Evolutionary conservation across 2,888 invertebrate species (phyloP), one percentile per base, ranked within the genome.

Genomic region (Hermaeophaga mercurialis): DNA sequence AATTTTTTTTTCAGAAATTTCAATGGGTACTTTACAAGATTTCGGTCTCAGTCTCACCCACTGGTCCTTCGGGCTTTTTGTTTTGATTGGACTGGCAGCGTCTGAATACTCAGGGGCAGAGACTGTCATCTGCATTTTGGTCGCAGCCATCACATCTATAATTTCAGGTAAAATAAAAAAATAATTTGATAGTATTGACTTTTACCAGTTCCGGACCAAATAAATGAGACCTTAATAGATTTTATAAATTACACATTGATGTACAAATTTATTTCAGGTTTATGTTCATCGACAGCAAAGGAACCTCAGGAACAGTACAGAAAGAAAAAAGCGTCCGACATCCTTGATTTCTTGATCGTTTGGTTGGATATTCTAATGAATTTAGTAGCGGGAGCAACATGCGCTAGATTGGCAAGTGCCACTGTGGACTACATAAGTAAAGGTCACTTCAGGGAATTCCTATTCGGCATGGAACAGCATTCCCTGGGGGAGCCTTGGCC

Each of bases 401-500:
- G 84, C 64, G 84, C 85, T 8, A 77, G 85, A 59, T 80, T 84
- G 12, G 79, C 85, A 12, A 84, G 84, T 56, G 84, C 85, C 1
- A 84, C 85, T 1, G 81, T 85, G 5, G 85, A 85, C 66, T 85
- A 85, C 61, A 83, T 85, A 54, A 84, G 83, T 22, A 82, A 79
- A 12, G 84, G 84, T 1, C 74, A 82, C 26, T 81, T 84, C n/a
- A 79, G 84, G 55, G 79, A 82, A 39, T 84, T 84, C 82, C 70
- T 84, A 28, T 83, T 85, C 63, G 84, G 84, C 1, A 79, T 83
- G 63, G 82, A 84, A 67, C 82, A 83, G 3, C 79, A 81, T 65
- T 79, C 82, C 1, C 71, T 83, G 49, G 84, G 84, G 0, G 85
- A 85, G 66, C 84, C 85, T 0, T 84, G 84, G 84, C 85, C 85